A percentile compares a stretch with the other conserved stretches of the same genome.
These are phyloP conservation scores for Cuniculus paca DNA, from an alignment of 2,797 vertebrate genomes.

Conservation along the genomic window DNA sequence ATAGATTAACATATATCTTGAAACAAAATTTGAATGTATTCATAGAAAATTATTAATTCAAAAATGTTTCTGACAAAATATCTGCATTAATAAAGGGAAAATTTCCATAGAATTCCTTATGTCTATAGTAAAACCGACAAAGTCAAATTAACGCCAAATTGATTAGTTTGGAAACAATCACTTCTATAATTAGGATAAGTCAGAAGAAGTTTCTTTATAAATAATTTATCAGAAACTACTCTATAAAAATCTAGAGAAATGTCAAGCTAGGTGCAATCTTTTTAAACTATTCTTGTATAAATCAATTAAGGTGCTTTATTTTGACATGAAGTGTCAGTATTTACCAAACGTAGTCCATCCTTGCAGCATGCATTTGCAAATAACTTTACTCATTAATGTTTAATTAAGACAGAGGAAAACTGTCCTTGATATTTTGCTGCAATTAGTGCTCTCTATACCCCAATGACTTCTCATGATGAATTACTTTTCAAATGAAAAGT, in stretches of 20 bases:
- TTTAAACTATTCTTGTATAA: slow-evolving; percentile 89
- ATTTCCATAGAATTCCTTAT: slow-evolving; percentile 6
- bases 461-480: slow-evolving; percentile 91
- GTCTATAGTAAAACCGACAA: slow-evolving; percentile 65
- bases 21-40: neutral
- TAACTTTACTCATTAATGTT: slow-evolving; percentile 93
- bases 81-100: slow-evolving; percentile 1
- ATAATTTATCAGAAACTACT: slow-evolving; percentile 90
- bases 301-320: slow-evolving; percentile 91
- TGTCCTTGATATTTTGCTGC: slow-evolving; percentile 92
- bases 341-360: slow-evolving; percentile 90
- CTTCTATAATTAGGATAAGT: slow-evolving; percentile 88
- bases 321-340: slow-evolving; percentile 90
- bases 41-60: neutral
- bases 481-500: slow-evolving; percentile 92
- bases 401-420: slow-evolving; percentile 93
- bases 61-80: neutral
- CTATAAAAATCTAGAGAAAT: slow-evolving; percentile 87
- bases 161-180: slow-evolving; percentile 89
- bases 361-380: slow-evolving; percentile 90
- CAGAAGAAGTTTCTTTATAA: slow-evolving; percentile 88
- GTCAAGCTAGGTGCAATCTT: slow-evolving; percentile 88
- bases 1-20: neutral
- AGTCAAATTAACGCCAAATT: slow-evolving; percentile 86
- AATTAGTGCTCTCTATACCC: slow-evolving; percentile 91